Base-by-base conservation (phyloP, 2,797 vertebrate genomes). In the Xenentodon cancila region DNA sequence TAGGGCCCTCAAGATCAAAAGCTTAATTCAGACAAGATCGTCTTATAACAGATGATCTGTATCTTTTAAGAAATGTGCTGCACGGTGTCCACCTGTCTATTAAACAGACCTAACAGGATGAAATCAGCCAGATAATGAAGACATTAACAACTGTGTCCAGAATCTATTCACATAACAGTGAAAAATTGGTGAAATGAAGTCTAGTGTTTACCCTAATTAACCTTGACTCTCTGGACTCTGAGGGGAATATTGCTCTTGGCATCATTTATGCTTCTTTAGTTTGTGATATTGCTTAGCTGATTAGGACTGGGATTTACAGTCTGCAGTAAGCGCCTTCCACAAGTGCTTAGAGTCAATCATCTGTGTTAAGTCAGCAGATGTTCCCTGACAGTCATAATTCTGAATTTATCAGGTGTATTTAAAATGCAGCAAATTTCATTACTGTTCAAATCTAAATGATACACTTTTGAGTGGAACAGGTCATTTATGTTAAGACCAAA, bases 201-300 rank as follows among this genome's bases (percentile, higher is more conserved):
- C 20, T 18, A 53, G 40, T 13, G 1, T 57, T 42, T 48, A 56
- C 16, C 15, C 40, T 52, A 53, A 57, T 63, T 27, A 51, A 63
- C 20, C 7, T 46, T 50, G 57, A 57, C 67, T 58, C 22, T 59
- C 18, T 16, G 30, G 54, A 30, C 43, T 27, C 3, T 27, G 27
- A 27, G 5, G 32, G 32, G 32, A 9, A 32, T 32, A 9, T 32
- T 32, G 32, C 8, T 32, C 32, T 9, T 9, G 9, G 32, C 32
- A 32, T 7, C 32, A 32, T 32, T 32, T 32, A 9, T 32, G 32
- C 32, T 32, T 61, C 15, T 57, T 13, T 42, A 43, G 68, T 19
- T 59, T 1, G 0, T 25, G 53, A 45, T 50, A 40, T 59, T 27
- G 11, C 8, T 17, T 4, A 2, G 22, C 7, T 53, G 58, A 63